phyloP scores from a whole-genome alignment of 2,113 vertebrate genomes.

The Lathamus discolor region DNA sequence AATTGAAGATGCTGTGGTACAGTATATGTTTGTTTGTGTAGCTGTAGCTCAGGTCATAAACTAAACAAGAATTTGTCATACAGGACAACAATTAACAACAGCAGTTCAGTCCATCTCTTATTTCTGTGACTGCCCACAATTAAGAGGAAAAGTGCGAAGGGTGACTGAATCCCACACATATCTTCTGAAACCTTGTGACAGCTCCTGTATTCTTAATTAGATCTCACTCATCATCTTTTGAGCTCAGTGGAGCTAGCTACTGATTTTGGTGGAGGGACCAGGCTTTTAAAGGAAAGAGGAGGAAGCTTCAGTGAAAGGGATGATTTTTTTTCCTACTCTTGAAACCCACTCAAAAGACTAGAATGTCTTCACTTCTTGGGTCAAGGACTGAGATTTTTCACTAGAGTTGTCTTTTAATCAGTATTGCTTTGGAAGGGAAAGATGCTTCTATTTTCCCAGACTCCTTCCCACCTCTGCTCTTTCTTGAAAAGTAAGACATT shows the following conservation, averaged over 20 bases:
- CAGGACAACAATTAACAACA: background rate
- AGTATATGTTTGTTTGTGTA: background rate
- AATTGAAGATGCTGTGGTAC: background rate
- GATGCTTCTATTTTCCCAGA: background rate
- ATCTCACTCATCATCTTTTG: background rate
- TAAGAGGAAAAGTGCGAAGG: background rate
- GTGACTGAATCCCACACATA: background rate
- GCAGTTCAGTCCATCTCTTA: background rate
- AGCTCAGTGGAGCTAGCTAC: background rate
- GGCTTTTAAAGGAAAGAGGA: background rate
- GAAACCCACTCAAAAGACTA: background rate
- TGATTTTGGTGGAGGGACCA: background rate
- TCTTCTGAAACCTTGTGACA: background rate
- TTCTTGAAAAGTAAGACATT: background rate
- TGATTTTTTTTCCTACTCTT: background rate
- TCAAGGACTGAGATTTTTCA: background rate
- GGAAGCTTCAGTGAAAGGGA: background rate
- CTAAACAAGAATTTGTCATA: background rate
- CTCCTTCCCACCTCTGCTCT: background rate
- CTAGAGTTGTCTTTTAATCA: background rate
- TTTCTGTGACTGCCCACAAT: background rate
- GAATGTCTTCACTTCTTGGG: background rate
- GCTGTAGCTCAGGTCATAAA: background rate
- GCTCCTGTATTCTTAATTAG: background rate
- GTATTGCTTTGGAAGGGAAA: background rate